Conservation (phyloP, 2,888 invertebrate genomes). For the Slavum lentiscoides region DNA sequence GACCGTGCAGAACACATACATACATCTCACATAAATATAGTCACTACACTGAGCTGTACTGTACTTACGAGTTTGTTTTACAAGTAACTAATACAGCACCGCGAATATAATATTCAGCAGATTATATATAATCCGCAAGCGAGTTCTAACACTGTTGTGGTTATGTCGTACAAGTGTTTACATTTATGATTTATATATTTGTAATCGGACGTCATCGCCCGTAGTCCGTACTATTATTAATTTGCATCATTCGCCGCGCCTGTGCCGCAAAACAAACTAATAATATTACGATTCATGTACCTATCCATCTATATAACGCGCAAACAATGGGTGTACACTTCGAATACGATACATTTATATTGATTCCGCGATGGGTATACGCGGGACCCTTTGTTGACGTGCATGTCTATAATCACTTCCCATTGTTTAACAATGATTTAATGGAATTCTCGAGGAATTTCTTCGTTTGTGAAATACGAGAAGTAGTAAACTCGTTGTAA, state of each 20-base stretch:
- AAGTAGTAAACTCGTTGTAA: conserved; percentile 22
- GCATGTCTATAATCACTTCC: not conserved
- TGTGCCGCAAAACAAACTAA: not conserved
- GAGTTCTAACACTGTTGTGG: too few species aligned
- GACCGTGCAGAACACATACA: too few species aligned
- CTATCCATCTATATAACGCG: too few species aligned
- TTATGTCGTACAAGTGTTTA: not conserved
- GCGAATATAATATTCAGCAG: too few species aligned
- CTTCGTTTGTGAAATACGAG: conserved; percentile 19
- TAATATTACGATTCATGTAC: not conserved
- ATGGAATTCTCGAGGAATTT: conserved; percentile 22
- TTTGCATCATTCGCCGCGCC: not conserved
- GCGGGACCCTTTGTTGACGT: not conserved
- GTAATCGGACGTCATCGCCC: not conserved
- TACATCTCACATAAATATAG: too few species aligned
- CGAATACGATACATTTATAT: not conserved
- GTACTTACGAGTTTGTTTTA: too few species aligned
- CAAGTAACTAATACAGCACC: too few species aligned
- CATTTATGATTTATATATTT: not conserved
- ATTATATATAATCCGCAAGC: too few species aligned
- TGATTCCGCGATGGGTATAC: not conserved
- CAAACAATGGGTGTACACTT: not conserved
- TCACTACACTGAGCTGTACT: too few species aligned
- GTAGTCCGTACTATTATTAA: not conserved
- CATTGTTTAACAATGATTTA: conserved; percentile 29